Percentiles rank a stretch among this genome's conserved stretches.
These are phyloP conservation scores for Pelecanus crispus DNA, from an alignment of 2,113 vertebrate species.

Conservation along the genomic window DNA sequence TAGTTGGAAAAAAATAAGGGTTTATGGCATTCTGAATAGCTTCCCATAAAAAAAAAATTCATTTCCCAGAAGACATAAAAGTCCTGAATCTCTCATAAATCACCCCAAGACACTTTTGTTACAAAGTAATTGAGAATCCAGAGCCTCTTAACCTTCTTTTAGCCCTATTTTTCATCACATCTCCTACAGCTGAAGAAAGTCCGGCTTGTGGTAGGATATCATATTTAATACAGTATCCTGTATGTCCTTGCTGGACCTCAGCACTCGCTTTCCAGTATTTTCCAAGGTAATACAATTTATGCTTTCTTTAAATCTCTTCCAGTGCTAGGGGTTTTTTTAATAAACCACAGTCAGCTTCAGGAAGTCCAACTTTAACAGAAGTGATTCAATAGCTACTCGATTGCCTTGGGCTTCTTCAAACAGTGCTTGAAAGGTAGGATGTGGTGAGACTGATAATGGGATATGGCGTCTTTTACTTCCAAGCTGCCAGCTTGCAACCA, in stretches of 20 bases:
- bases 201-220: neutral
- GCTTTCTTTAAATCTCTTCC: slow-evolving; percentile 11
- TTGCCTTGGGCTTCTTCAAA: slow-evolving; percentile 13
- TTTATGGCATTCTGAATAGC: neutral
- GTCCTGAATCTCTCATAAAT: slow-evolving; percentile 29
- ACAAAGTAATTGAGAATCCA: slow-evolving; percentile 38
- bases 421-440: neutral
- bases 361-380: neutral
- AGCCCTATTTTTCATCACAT: slow-evolving; percentile 31
- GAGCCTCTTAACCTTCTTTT: slow-evolving; percentile 52
- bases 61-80: slow-evolving; percentile 39
- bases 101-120: slow-evolving; percentile 39
- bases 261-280: neutral
- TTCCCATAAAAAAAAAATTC: neutral
- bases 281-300: slow-evolving; percentile 10
- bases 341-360: slow-evolving; percentile 7
- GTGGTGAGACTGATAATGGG: neutral
- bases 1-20: neutral
- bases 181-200: neutral
- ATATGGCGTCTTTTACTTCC: neutral
- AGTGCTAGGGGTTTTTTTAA: neutral
- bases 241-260: neutral
- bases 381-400: neutral
- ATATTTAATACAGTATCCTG: slow-evolving; percentile 18
- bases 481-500: neutral